phyloP scores from a whole-genome alignment of 2,888 invertebrate species.

The Plutella xylostella region DNA sequence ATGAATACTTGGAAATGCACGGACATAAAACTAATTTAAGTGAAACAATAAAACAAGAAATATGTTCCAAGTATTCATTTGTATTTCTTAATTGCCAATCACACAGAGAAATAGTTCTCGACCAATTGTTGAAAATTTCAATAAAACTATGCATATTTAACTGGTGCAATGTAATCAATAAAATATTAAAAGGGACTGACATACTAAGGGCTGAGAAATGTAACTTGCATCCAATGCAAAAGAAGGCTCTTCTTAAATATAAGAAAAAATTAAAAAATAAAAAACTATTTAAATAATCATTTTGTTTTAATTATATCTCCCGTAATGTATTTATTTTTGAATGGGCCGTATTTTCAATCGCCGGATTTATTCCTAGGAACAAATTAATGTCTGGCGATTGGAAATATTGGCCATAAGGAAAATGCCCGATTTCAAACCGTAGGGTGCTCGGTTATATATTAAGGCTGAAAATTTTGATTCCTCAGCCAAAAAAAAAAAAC shows the following conservation, averaged over 20 bases:
- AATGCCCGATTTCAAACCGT: no score
- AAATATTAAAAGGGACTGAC: slow-evolving; percentile 15
- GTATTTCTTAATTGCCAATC: slow-evolving; percentile 13
- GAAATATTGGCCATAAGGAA: no score
- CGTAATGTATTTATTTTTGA: no score
- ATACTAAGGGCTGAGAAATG: not conserved
- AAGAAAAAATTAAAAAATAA: not conserved
- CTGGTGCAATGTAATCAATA: slow-evolving; percentile 16
- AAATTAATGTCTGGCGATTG: no score
- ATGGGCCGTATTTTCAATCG: no score
- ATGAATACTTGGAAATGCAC: slow-evolving; percentile 17
- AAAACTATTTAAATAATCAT: not conserved
- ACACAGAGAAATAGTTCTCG: slow-evolving; percentile 11
- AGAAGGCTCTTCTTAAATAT: not conserved
- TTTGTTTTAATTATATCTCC: not conserved
- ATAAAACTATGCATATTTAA: slow-evolving; percentile 14
- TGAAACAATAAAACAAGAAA: slow-evolving; percentile 12
- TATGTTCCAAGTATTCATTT: slow-evolving; percentile 17
- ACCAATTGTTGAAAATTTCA: slow-evolving; percentile 12
- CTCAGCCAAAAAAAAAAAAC: no score
- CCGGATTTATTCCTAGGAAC: no score
- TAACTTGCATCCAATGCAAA: not conserved
- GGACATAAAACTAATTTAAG: slow-evolving; percentile 5
- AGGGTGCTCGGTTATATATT: no score
- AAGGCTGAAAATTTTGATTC: no score